A percentile compares a stretch with the other conserved stretches of the same genome.
Evolutionary conservation across 2,888 invertebrate species (phyloP).

Genomic region (Neria commutata): DNA sequence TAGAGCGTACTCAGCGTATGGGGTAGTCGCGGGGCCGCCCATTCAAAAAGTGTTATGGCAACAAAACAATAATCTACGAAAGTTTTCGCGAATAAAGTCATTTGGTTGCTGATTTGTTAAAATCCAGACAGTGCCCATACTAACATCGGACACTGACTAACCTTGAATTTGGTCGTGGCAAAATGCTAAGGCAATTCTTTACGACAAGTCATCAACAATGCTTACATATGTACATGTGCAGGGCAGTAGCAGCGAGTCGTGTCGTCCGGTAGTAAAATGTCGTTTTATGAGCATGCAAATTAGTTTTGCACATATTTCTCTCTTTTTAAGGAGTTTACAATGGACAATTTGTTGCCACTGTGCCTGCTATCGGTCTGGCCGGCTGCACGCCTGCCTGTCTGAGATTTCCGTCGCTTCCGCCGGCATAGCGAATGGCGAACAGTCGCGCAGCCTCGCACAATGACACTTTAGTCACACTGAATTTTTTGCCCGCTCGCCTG

Average conservation of each 20-base stretch:
- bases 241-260: neutral
- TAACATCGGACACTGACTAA: no score
- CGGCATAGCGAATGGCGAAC: neutral
- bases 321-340: neutral
- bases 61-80: no score
- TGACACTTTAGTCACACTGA: neutral
- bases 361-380: neutral
- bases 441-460: neutral
- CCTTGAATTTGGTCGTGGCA: neutral
- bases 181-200: no score
- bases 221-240: no score
- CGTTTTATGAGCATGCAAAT: slow-evolving; percentile 3
- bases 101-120: no score
- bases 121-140: no score
- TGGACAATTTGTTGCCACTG: neutral
- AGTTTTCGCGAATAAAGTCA: no score
- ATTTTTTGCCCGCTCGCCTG: neutral
- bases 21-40: no score
- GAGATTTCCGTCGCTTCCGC: neutral
- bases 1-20: no score
- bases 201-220: no score
- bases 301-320: neutral
- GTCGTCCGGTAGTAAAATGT: neutral
- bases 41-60: no score
- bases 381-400: no score